Percentiles rank a stretch among this genome's conserved stretches.
These are phyloP conservation scores for Ptychoptera contaminata DNA, from an alignment of 2,888 invertebrate genomes.

Conservation along the genomic window DNA sequence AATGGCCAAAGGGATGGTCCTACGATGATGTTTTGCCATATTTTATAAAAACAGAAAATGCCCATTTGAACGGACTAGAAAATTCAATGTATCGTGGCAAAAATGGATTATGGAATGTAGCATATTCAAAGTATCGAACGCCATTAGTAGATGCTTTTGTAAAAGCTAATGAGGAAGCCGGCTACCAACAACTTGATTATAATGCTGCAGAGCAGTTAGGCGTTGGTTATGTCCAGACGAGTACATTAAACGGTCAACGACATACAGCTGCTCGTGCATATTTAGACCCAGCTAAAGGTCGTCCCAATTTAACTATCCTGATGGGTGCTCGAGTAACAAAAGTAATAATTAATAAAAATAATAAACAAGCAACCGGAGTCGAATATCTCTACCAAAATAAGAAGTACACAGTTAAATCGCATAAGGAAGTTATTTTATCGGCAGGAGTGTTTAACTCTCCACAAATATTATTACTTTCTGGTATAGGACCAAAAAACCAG, in stretches of 20 bases:
- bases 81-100: slow-evolving; percentile 17
- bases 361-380: slow-evolving; percentile 51
- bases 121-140: slow-evolving; percentile 13
- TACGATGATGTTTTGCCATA: slow-evolving; percentile 32
- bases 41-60: slow-evolving; percentile 34
- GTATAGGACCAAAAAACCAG: slow-evolving; percentile 41
- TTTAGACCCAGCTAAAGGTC: slow-evolving; percentile 37
- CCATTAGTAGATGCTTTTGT: slow-evolving; percentile 15
- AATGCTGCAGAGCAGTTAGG: slow-evolving; percentile 26
- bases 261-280: slow-evolving; percentile 53
- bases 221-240: slow-evolving; percentile 43
- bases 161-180: slow-evolving; percentile 12
- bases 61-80: slow-evolving; percentile 31
- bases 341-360: slow-evolving; percentile 43
- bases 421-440: slow-evolving; percentile 68
- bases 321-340: slow-evolving; percentile 46
- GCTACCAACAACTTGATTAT: slow-evolving; percentile 13
- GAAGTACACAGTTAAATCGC: slow-evolving; percentile 37
- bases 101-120: slow-evolving; percentile 15
- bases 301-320: slow-evolving; percentile 51
- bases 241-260: slow-evolving; percentile 47
- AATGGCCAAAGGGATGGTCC: slow-evolving; percentile 31
- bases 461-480: slow-evolving; percentile 78
- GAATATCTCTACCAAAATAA: slow-evolving; percentile 40
- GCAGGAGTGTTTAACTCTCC: slow-evolving; percentile 82